Conservation (phyloP, 2,888 invertebrate species). For the Agriopis leucophaearia region DNA sequence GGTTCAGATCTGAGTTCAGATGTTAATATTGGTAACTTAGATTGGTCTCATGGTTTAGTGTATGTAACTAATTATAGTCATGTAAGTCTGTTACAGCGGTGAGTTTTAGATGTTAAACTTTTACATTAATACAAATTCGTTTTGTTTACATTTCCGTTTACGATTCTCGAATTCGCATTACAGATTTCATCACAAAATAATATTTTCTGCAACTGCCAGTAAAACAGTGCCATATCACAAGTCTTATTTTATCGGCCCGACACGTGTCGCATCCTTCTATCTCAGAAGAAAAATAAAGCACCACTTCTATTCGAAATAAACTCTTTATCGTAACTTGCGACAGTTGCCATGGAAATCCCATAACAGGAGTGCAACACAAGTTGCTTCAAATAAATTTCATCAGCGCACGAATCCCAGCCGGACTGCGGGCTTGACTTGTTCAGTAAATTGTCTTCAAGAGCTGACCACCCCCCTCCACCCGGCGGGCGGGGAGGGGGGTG, state of each 20-base stretch:
- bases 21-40: neutral
- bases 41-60: neutral
- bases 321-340: constrained; percentile 40
- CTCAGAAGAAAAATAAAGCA: constrained; percentile 22
- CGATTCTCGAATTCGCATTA: neutral
- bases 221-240: constrained; percentile 6
- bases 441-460: constrained; percentile 86
- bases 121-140: neutral
- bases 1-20: neutral
- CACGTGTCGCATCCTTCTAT: constrained; percentile 22
- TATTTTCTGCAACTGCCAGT: constrained; percentile 8
- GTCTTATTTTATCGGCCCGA: constrained; percentile 11
- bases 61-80: neutral
- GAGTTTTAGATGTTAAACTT: neutral
- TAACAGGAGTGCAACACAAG: constrained; percentile 70
- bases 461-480: constrained; percentile 78
- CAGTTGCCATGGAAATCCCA: constrained; percentile 65
- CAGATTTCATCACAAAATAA: constrained; percentile 3
- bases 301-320: constrained; percentile 36
- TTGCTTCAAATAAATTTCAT: constrained; percentile 83
- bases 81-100: neutral
- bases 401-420: constrained; percentile 74
- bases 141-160: neutral
- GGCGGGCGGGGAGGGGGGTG: constrained; percentile 60
- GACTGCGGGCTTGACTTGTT: constrained; percentile 73